Evolutionary conservation across 2,113 vertebrate species (phyloP).

Genomic region (Gobio gobio): DNA sequence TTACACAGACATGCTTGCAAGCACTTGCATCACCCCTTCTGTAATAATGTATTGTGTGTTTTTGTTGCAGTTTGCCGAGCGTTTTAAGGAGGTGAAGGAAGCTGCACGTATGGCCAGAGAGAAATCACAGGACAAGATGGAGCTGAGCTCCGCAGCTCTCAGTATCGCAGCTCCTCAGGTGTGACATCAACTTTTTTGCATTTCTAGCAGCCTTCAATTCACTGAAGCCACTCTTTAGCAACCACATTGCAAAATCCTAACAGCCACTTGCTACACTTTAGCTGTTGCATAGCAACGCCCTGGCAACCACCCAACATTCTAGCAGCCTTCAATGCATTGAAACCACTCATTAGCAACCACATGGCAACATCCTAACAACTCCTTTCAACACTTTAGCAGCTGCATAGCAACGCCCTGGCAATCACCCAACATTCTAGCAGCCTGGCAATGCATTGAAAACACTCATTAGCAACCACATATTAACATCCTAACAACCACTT

Average conservation of each 20-base stretch:
- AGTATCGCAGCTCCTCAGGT: conserved; percentile 90
- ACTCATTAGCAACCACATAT: not conserved
- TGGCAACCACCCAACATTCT: not conserved
- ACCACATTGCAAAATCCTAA: no score
- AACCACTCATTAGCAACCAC: not conserved
- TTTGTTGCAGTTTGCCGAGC: conserved; percentile 73
- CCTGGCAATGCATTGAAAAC: no score
- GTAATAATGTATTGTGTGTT: not conserved
- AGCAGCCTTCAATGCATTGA: not conserved
- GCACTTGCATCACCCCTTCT: conserved; percentile 1
- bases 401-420: no score
- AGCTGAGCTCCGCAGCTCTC: conserved; percentile 87
- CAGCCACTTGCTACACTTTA: no score
- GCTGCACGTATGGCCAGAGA: conserved; percentile 90
- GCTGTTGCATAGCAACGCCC: no score
- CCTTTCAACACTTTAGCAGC: no score
- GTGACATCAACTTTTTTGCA: conserved; percentile 28
- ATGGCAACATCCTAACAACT: not conserved
- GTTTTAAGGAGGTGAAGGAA: conserved; percentile 88
- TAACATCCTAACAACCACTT: not conserved
- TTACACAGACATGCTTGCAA: not conserved
- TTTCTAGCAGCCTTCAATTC: no score
- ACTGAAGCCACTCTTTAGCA: no score
- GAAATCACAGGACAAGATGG: conserved; percentile 94
- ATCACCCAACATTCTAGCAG: no score